phyloP scores from a whole-genome alignment of 2,797 vertebrate species.

The Remorina albescens region DNA sequence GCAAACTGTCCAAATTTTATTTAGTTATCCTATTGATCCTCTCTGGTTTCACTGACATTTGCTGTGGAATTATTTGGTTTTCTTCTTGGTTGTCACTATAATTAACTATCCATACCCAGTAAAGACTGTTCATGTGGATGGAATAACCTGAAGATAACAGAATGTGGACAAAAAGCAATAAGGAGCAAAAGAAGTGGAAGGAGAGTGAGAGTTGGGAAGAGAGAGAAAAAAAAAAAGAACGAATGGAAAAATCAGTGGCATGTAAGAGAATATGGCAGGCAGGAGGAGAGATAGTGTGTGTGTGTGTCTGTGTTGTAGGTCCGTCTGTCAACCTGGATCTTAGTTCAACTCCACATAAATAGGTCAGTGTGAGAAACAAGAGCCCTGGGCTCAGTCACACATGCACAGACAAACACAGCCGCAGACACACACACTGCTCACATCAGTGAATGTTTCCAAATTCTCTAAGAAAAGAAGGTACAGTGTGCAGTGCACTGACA shows the following conservation, averaged over 20 bases:
- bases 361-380: slow-evolving; percentile 73
- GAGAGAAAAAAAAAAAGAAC: slow-evolving; percentile 5
- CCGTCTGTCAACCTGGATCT: slow-evolving; percentile 65
- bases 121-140: neutral
- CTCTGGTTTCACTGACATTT: neutral
- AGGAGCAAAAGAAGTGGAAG: neutral
- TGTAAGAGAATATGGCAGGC: slow-evolving; percentile 15
- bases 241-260: slow-evolving; percentile 25
- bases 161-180: neutral
- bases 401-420: slow-evolving; percentile 16
- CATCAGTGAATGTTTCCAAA: slow-evolving; percentile 35
- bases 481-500: slow-evolving; percentile 7
- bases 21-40: neutral
- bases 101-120: neutral
- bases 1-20: slow-evolving; percentile 12
- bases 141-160: slow-evolving; percentile 4
- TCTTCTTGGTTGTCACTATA: neutral
- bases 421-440: slow-evolving; percentile 11
- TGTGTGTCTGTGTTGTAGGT: slow-evolving; percentile 31
- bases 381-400: slow-evolving; percentile 43
- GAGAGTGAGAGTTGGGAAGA: neutral
- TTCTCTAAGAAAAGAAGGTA: slow-evolving; percentile 31
- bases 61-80: neutral
- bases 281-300: slow-evolving; percentile 28
- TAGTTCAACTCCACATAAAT: slow-evolving; percentile 64